phyloP scores from a whole-genome alignment of 1,140 invertebrate species.

The Drosophila nikananu region DNA sequence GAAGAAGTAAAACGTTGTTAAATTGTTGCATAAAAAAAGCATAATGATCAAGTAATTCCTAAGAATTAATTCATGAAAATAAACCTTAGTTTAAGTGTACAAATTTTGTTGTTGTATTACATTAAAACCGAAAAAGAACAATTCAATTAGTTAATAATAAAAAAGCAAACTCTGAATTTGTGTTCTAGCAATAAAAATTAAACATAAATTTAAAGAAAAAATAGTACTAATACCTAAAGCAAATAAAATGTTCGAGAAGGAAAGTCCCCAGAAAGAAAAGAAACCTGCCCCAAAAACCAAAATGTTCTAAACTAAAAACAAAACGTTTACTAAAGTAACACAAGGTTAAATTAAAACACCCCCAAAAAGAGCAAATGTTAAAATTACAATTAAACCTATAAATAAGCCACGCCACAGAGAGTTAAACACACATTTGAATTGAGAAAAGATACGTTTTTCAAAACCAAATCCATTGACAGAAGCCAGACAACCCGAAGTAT shows the following conservation, averaged over 20 bases:
- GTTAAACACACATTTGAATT: conserved; percentile 53
- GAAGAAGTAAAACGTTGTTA: conserved; percentile 82
- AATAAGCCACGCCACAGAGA: conserved; percentile 59
- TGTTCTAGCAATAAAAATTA: conserved; percentile 81
- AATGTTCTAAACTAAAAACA: conserved; percentile 71
- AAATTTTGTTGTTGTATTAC: conserved; percentile 81
- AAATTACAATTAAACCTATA: conserved; percentile 78
- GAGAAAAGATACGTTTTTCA: conserved; percentile 54
- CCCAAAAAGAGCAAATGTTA: conserved; percentile 76
- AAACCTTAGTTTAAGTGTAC: conserved; percentile 79
- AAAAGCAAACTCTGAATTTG: conserved; percentile 67
- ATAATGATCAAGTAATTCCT: conserved; percentile 77
- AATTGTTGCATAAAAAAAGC: conserved; percentile 75
- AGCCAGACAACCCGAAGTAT: conserved; percentile 49
- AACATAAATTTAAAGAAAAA: conserved; percentile 61
- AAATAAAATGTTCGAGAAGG: conserved; percentile 42
- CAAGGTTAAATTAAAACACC: conserved; percentile 73
- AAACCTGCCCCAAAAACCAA: conserved; percentile 61
- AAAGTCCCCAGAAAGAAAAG: conserved; percentile 48
- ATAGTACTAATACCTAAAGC: conserved; percentile 49
- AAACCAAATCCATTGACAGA: conserved; percentile 53
- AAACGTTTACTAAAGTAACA: conserved; percentile 76
- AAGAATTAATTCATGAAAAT: conserved; percentile 72
- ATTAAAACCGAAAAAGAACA: conserved; percentile 59
- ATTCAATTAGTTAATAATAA: conserved; percentile 54